A percentile compares a stretch with the other conserved stretches of the same genome.
phyloP scores from a whole-genome alignment of 2,797 vertebrate genomes.

The Sphaeramia orbicularis region DNA sequence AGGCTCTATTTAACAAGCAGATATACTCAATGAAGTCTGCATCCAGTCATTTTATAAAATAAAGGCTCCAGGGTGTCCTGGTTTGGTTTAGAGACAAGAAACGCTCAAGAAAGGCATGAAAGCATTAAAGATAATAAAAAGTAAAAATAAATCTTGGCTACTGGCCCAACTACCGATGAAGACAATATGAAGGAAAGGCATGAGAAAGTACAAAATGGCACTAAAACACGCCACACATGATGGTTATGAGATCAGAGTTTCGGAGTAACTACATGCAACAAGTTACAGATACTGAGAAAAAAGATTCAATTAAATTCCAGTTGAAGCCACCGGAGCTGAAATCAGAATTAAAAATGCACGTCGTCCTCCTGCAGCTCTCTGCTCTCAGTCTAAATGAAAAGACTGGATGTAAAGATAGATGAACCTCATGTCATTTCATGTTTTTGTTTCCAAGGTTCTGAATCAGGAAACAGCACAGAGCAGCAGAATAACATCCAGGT shows the following conservation, averaged over 20 bases:
- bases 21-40: constrained; percentile 36
- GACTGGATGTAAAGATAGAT: too few species aligned
- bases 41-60: constrained; percentile 19
- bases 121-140: background rate
- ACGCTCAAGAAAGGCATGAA: background rate
- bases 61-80: constrained; percentile 5
- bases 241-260: background rate
- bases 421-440: too few species aligned
- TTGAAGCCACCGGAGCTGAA: too few species aligned
- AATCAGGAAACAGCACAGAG: too few species aligned
- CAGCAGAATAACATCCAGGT: too few species aligned
- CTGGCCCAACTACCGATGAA: background rate
- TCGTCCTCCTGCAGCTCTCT: too few species aligned
- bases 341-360: too few species aligned
- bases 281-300: too few species aligned
- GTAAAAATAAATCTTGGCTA: background rate
- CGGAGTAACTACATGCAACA: too few species aligned
- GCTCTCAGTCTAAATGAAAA: too few species aligned
- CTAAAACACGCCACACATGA: background rate
- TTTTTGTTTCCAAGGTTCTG: too few species aligned
- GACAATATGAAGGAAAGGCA: constrained; percentile 3
- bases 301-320: too few species aligned
- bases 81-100: constrained; percentile 1
- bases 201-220: background rate
- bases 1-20: constrained; percentile 47